A percentile compares a stretch with the other conserved stretches of the same genome.
phyloP scores from a whole-genome alignment of 2,113 vertebrate species.

The Okapia johnstoni region DNA sequence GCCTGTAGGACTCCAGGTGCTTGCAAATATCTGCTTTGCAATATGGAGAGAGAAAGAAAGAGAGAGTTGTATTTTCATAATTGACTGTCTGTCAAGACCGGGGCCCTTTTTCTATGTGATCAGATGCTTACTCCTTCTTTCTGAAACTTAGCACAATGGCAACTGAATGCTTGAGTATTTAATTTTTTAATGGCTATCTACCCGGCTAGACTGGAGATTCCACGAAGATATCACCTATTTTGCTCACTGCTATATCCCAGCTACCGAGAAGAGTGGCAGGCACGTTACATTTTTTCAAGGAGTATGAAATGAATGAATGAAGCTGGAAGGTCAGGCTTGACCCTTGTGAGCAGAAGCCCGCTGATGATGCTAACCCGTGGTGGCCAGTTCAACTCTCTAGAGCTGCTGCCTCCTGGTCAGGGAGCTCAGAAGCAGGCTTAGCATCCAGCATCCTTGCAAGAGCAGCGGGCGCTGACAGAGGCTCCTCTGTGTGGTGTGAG shows the following conservation, averaged over 20 bases:
- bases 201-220: not conserved
- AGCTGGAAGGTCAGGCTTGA: not conserved
- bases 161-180: not conserved
- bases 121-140: not conserved
- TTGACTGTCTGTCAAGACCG: not conserved
- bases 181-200: not conserved
- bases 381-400: fast-evolving
- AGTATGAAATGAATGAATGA: not conserved
- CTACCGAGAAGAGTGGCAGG: not conserved
- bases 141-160: not conserved
- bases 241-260: not conserved
- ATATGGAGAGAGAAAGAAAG: fast-evolving
- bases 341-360: not conserved
- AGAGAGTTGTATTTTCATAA: not conserved
- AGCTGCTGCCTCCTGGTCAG: not conserved
- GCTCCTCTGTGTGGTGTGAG: fast-evolving
- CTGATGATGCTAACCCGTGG: fast-evolving
- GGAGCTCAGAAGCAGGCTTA: not conserved
- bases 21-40: not conserved
- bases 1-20: not conserved
- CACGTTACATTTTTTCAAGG: not conserved
- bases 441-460: not conserved
- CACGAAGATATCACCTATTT: not conserved
- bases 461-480: not conserved
- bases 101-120: not conserved